Evolutionary conservation across 2,888 invertebrate species (phyloP), one percentile per base, ranked within the genome.

Genomic region (Andrena bicolor): DNA sequence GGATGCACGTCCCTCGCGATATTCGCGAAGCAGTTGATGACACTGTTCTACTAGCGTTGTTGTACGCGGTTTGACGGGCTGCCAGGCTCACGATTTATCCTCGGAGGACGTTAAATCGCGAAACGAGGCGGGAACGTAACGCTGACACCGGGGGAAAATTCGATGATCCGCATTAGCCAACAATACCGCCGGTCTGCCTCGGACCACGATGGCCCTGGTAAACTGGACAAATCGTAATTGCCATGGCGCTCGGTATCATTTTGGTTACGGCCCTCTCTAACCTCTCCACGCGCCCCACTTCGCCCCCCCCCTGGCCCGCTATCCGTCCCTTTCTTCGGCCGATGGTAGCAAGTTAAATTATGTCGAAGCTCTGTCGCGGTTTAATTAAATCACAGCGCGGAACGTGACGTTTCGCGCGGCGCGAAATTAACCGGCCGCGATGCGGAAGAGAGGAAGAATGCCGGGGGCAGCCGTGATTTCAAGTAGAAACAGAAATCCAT

Each of bases 121-220:
- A 71, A 68, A 60, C 73, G 77, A 74, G 65, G 72, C 75, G 71
- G 80, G 30, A 64, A 68, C 85, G 83, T 73, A 84, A 84, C 64
- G 83, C 80, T 53, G 68, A 32, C 77, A 68, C 68, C 72, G 68
- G n/a, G 77, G 85, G 80, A 82, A 88, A 83, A 86, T 80, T 82
- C 83, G 78, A 85, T 86, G 83, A 86, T 85, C 80, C 85, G 88
- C 82, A 80, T 88, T 86, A 85, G 80, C 79, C 85, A 85, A 80
- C 85, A 80, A 88, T 83, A 71, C 78, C 76, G 23, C 68, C 71
- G 80, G 69, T 65, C 51, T 70, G 75, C 64, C 76, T 28, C 76
- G 64, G 77, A 76, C 78, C 79, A 75, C 78, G 56, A 69, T 6
- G 26, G 26, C 63, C 26, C 48, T 66, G 63, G 53, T 60, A 77